Evolutionary conservation across 1,140 invertebrate genomes (phyloP).

Genomic region (Drosophila virilis): DNA sequence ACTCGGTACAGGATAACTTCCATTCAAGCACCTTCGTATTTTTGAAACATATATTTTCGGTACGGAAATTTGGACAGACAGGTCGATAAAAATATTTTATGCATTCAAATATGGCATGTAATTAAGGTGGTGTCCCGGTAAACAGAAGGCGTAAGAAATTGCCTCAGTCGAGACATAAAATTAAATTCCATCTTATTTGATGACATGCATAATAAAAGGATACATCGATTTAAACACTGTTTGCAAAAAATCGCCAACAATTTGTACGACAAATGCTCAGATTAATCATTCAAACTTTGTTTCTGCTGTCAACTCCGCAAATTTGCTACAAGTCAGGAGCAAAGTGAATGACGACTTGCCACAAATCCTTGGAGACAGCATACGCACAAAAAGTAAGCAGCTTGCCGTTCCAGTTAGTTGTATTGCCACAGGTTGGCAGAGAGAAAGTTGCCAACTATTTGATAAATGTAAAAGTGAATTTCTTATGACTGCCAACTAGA

Average conservation of each 20-base stretch:
- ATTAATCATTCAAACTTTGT: conserved; percentile 61
- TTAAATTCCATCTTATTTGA: conserved; percentile 27
- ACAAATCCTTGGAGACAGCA: conserved; percentile 35
- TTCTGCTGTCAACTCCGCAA: conserved; percentile 44
- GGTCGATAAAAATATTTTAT: conserved; percentile 31
- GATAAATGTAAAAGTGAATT: conserved; percentile 52
- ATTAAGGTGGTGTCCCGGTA: conserved; percentile 22
- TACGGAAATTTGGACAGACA: too few relatives aligned
- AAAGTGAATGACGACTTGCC: conserved; percentile 20
- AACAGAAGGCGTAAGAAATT: conserved; percentile 23
- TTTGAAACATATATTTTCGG: too few relatives aligned
- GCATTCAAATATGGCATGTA: conserved; percentile 44
- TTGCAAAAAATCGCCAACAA: conserved; percentile 52
- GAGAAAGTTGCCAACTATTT: conserved; percentile 56
- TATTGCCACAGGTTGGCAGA: conserved; percentile 2
- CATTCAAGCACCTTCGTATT: too few relatives aligned
- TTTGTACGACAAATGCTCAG: conserved; percentile 65
- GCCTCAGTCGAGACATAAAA: conserved; percentile 54
- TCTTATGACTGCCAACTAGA: conserved; percentile 22
- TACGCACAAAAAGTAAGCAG: conserved; percentile 29
- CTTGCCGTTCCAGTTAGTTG: conserved; percentile 1
- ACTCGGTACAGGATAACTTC: too few relatives aligned
- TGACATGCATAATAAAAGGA: conserved; percentile 11
- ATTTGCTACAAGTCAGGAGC: conserved; percentile 43
- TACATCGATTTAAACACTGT: conserved; percentile 25